These are phyloP conservation scores for Meteorus colon DNA, from an alignment of 2,888 invertebrate genomes.

Conservation along the genomic window DNA sequence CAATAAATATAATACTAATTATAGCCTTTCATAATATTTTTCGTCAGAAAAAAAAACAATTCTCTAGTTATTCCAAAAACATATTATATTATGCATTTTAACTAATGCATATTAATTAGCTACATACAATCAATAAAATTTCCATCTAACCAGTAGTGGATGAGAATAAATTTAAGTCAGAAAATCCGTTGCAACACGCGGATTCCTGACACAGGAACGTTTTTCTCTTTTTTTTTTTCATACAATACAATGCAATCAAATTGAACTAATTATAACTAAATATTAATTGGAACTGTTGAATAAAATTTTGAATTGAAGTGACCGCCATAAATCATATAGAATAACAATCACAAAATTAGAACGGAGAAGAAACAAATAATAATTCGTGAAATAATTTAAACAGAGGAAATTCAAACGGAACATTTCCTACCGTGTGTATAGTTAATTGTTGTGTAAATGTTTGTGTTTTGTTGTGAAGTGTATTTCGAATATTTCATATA, in stretches of 20 bases:
- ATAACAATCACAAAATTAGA: background rate
- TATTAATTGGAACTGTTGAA: background rate
- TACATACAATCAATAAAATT: slow-evolving; percentile 52
- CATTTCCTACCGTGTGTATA: background rate
- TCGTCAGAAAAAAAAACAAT: background rate
- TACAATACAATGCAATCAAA: background rate
- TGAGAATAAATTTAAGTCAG: slow-evolving; percentile 9
- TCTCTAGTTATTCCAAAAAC: slow-evolving; percentile 20
- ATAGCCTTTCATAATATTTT: background rate
- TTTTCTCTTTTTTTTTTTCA: background rate
- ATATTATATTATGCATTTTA: background rate
- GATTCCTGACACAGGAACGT: background rate
- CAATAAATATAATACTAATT: background rate
- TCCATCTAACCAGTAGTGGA: slow-evolving; percentile 52
- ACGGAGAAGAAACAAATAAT: background rate
- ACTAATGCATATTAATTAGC: slow-evolving; percentile 20
- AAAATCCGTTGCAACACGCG: background rate
- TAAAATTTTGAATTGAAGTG: background rate
- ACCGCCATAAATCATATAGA: background rate
- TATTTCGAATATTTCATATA: background rate
- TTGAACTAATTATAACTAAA: background rate
- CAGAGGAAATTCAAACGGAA: background rate
- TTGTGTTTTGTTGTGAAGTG: background rate
- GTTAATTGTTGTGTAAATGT: background rate
- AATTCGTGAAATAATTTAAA: background rate